Evolutionary conservation across 1,140 invertebrate species (phyloP), one percentile per base, ranked within the genome.

Genomic region (Philotrypesis tridentata): DNA sequence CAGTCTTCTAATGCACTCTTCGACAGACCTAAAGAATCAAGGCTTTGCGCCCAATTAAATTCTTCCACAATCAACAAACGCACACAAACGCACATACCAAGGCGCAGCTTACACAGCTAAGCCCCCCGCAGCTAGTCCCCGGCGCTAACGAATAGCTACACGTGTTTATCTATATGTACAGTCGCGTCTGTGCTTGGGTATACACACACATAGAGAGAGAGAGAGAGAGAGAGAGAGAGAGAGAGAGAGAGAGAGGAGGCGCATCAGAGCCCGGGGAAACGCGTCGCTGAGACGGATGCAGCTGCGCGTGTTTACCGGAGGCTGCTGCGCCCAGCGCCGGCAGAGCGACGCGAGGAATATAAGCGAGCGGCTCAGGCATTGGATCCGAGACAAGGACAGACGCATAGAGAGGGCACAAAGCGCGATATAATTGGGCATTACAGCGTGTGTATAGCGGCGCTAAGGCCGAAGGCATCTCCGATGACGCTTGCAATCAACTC

Each of bases 401-500:
- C 27, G 29, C 55, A 77, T n/a, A n/a, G n/a, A n/a, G n/a, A n/a
- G n/a, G n/a, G 67, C 33, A 77, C 76, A 79, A 79, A 79, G 76
- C 31, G 63, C 76, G 2, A 23, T 70, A 79, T 79, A 79, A 79
- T 70, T 79, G 75, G 75, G 9, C 29, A 68, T 77, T 37, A 33
- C 63, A n/a, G 23, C 25, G 33, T 3, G 33, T 37, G 33, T 3
- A 37, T 37, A 37, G 33, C 4, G 33, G 33, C 9, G 33, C 3
- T 9, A 9, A 9, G 33, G 33, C 17, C 6, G 31, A 25, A 5
- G 43, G 29, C 8, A 43, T 77, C 75, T 67, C 61, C 76, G 40
- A 70, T 79, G 76, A 79, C 76, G 70, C 76, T 79, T 70, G 76
- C 76, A 79, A 79, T 79, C 76, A 79, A 70, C 63, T 70, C 37